Percentiles rank a stretch among this genome's conserved stretches.
Conservation (phyloP, 2,888 invertebrate genomes). For the Mythimna lalbum region DNA sequence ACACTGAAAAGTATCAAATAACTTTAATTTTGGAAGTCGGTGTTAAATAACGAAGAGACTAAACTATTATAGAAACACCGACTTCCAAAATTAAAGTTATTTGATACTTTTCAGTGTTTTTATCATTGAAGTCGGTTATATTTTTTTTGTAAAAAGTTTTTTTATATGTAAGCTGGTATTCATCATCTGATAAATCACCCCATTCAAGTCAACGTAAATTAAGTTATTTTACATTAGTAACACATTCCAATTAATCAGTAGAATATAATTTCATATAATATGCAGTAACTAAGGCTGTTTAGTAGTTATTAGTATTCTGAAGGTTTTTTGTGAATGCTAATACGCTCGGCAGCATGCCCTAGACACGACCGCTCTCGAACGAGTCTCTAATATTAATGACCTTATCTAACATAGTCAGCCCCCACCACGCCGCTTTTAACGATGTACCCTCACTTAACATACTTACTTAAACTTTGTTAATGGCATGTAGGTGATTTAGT, state of each 20-base stretch:
- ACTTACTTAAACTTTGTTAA: conserved; percentile 33
- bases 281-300: conserved; percentile 29
- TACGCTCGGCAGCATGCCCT: conserved; percentile 47
- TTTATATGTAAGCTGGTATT: conserved; percentile 1
- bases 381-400: conserved; percentile 59
- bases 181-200: neutral
- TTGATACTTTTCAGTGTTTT: too few species aligned
- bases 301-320: conserved; percentile 54
- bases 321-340: conserved; percentile 55
- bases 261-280: neutral
- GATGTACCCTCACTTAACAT: conserved; percentile 41
- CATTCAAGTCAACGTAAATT: neutral
- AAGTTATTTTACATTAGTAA: neutral
- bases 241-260: conserved; percentile 13
- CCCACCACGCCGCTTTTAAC: conserved; percentile 18
- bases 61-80: too few species aligned
- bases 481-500: conserved; percentile 16
- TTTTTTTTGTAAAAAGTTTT: too few species aligned
- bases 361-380: conserved; percentile 56
- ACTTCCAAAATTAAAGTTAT: too few species aligned
- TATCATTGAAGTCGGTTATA: too few species aligned
- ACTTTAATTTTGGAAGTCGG: too few species aligned
- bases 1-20: too few species aligned
- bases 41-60: too few species aligned
- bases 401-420: conserved; percentile 27